Evolutionary conservation across 2,113 vertebrate genomes (phyloP), one percentile per base, ranked within the genome.

Genomic region (Girardinichthys multiradiatus): DNA sequence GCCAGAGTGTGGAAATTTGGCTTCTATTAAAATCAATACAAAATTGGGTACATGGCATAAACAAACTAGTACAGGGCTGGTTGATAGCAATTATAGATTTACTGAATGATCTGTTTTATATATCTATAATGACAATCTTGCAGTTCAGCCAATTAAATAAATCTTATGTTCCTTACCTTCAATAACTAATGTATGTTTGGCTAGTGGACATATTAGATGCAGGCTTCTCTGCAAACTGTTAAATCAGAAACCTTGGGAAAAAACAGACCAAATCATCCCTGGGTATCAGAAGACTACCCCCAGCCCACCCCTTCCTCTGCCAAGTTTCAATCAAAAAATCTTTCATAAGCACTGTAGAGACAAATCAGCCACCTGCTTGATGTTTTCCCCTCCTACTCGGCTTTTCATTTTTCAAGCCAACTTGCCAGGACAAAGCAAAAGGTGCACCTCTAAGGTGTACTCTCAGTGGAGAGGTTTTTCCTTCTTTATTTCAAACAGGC

Each of bases 401-500:
- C 93, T 91, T 87, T 95, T 95, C 94, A 91, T 86, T 95, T 91
- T 96, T 95, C 93, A 91, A 92, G 94, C 95, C 93, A 95, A 95
- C 95, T 94, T 87, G 81, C 86, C 77, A 39, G 93, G 93, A 95
- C 95, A 95, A 96, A 96, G 94, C 93, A 82, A 91, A 95, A 93
- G 88, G 95, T 94, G 92, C 94, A 95, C 94, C 94, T 95, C 94
- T 95, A 95, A 96, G 95, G 94, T 97, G 96, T 97, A 94, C 96
- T 93, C 85, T 84, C 82, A 79, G 95, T 94, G 83, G 92, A 93
- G 93, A 95, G 92, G 90, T 69, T 91, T 89, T 65, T 70, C 66
- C 57, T 70, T 74, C 74, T 88, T 91, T 87, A 87, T 89, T 81
- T 81, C 74, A 93, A 92, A 96, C 95, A 96, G 94, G 90, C 93